These are phyloP conservation scores for Ectemnius lituratus DNA, from an alignment of 2,888 invertebrate genomes.

Conservation along the genomic window DNA sequence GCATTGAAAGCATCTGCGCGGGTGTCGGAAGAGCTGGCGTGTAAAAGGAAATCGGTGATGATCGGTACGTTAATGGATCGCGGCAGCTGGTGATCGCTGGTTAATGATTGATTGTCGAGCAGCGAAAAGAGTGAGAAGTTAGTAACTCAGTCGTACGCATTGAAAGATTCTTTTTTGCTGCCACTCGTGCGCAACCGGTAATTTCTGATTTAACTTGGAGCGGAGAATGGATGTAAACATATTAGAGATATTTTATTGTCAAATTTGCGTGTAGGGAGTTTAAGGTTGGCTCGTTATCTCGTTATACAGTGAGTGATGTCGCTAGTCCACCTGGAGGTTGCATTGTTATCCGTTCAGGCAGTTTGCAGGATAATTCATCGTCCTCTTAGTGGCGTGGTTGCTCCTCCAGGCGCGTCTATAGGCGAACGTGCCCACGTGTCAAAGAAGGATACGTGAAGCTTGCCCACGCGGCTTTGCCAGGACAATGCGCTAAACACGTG, in stretches of 20 bases:
- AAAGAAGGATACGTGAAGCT: slow-evolving; percentile 49
- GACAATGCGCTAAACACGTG: slow-evolving; percentile 60
- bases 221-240: too few species aligned
- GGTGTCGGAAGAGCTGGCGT: slow-evolving; percentile 17
- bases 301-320: neutral
- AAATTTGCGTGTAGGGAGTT: slow-evolving; percentile 1
- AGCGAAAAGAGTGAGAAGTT: slow-evolving; percentile 42
- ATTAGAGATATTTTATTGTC: slow-evolving; percentile 18
- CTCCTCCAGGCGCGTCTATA: slow-evolving; percentile 26
- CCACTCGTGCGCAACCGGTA: too few species aligned
- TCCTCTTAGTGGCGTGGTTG: slow-evolving; percentile 4
- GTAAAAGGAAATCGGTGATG: slow-evolving; percentile 48
- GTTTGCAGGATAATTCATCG: slow-evolving; percentile 37
- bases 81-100: slow-evolving; percentile 57
- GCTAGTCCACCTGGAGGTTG: neutral
- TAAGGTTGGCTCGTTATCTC: slow-evolving; percentile 7
- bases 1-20: slow-evolving; percentile 9
- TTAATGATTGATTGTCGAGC: slow-evolving; percentile 67
- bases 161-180: too few species aligned
- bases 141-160: slow-evolving; percentile 68
- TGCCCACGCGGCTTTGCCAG: slow-evolving; percentile 43
- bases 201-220: too few species aligned
- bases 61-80: slow-evolving; percentile 56
- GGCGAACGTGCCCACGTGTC: slow-evolving; percentile 26
- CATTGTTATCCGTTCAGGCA: slow-evolving; percentile 7